These are phyloP conservation scores for Oreochromis niloticus DNA, from an alignment of 2,113 vertebrate species.

Conservation along the genomic window DNA sequence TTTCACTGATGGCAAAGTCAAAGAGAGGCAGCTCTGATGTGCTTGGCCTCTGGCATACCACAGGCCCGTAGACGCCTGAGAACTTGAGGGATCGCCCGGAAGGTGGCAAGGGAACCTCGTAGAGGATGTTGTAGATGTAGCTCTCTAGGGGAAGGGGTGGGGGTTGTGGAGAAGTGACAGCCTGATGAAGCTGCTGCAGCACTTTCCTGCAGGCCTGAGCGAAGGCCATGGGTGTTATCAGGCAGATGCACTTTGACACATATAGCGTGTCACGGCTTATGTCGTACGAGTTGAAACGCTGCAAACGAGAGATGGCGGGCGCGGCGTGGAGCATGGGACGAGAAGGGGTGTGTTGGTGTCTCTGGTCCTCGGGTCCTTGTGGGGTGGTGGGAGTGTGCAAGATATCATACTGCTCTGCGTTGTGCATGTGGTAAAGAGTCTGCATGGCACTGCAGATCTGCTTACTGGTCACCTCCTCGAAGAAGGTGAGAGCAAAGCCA, in stretches of 20 bases:
- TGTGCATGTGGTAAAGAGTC: constrained; percentile 99
- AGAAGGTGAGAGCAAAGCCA: constrained; percentile 96
- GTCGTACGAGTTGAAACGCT: constrained; percentile 97
- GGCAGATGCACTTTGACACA: constrained; percentile 97
- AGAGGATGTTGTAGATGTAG: constrained; percentile 97
- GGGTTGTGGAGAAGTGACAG: constrained; percentile 87
- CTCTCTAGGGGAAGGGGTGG: constrained; percentile 96
- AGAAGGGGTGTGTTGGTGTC: constrained; percentile 54
- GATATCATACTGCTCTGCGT: constrained; percentile 92
- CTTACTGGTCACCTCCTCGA: constrained; percentile 97
- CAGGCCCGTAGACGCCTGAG: constrained; percentile 90
- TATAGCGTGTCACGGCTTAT: constrained; percentile 95
- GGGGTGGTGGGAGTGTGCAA: constrained; percentile 74
- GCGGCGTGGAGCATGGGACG: constrained; percentile 75
- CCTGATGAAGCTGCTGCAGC: constrained; percentile 89
- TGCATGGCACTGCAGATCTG: constrained; percentile 99
- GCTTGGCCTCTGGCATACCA: constrained; percentile 95
- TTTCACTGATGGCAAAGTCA: constrained; percentile 88
- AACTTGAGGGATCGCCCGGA: constrained; percentile 93
- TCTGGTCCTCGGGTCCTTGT: constrained; percentile 48
- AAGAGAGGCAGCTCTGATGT: constrained; percentile 91
- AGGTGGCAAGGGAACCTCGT: constrained; percentile 94
- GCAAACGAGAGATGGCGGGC: constrained; percentile 85
- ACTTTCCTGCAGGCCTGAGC: constrained; percentile 91
- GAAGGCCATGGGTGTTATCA: constrained; percentile 96